Percentiles rank a stretch among this genome's conserved stretches.
These are phyloP conservation scores for Cuniculus paca DNA, from an alignment of 2,797 vertebrate genomes.

Conservation along the genomic window DNA sequence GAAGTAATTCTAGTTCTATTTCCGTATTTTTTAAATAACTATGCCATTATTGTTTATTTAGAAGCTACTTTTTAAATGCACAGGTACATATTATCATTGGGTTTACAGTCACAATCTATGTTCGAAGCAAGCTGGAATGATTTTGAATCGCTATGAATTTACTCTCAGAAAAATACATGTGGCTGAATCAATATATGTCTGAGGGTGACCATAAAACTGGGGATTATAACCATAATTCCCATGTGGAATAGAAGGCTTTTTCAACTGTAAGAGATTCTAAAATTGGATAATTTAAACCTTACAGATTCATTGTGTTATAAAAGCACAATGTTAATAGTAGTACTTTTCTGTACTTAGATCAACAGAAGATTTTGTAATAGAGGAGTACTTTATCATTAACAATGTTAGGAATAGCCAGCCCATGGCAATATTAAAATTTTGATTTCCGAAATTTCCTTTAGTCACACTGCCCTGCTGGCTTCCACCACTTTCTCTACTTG, in stretches of 20 bases:
- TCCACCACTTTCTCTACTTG: no score
- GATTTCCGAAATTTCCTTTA: constrained; percentile 9
- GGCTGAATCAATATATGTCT: neutral
- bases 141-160: neutral
- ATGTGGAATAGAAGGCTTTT: neutral
- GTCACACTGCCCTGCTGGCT: neutral
- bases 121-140: neutral
- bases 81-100: neutral
- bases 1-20: neutral
- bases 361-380: neutral
- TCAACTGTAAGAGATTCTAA: neutral
- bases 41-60: neutral
- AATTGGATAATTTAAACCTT: neutral
- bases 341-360: constrained; percentile 2
- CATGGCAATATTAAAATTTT: neutral
- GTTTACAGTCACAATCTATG: neutral
- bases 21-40: neutral
- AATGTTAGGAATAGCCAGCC: neutral
- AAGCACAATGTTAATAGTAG: neutral
- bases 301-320: neutral
- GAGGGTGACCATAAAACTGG: neutral
- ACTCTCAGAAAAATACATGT: neutral
- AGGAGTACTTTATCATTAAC: neutral
- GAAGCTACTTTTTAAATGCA: neutral
- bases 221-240: neutral